These are phyloP conservation scores for Sebastes schlegelii DNA, from an alignment of 2,113 vertebrate genomes.

Conservation along the genomic window DNA sequence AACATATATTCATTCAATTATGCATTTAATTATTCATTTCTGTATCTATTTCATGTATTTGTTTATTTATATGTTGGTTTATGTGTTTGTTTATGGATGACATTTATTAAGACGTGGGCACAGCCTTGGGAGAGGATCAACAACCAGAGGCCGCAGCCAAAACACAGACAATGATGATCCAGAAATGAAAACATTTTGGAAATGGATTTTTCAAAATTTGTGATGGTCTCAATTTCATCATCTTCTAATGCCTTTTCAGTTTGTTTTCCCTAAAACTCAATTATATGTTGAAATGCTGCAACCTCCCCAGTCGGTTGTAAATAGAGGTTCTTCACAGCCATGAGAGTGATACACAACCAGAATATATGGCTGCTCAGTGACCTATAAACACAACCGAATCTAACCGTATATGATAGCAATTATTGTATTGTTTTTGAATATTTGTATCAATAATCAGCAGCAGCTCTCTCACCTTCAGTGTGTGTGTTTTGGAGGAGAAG, in stretches of 20 bases:
- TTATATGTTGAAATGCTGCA: background rate
- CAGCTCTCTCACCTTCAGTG: slow-evolving; percentile 38
- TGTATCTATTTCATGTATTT: background rate
- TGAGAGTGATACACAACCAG: background rate
- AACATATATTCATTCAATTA: background rate
- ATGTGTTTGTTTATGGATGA: background rate
- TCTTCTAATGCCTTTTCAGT: background rate
- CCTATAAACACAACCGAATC: background rate
- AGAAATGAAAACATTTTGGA: background rate
- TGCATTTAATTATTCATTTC: background rate
- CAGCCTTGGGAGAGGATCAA: background rate
- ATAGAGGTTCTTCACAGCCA: background rate
- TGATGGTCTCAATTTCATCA: slow-evolving; percentile 3
- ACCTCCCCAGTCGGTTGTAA: background rate
- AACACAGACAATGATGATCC: background rate
- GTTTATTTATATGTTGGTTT: too few relatives aligned
- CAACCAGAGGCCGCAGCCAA: background rate
- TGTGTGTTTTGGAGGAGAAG: slow-evolving; percentile 10
- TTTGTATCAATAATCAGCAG: background rate
- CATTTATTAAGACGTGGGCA: background rate
- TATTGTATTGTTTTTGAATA: background rate
- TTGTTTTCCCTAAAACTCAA: background rate
- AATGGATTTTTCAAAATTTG: background rate
- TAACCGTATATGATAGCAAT: background rate
- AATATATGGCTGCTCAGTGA: background rate